These are phyloP conservation scores for Gastracanthus pulcherrimus DNA, from an alignment of 2,888 invertebrate genomes.

Conservation along the genomic window DNA sequence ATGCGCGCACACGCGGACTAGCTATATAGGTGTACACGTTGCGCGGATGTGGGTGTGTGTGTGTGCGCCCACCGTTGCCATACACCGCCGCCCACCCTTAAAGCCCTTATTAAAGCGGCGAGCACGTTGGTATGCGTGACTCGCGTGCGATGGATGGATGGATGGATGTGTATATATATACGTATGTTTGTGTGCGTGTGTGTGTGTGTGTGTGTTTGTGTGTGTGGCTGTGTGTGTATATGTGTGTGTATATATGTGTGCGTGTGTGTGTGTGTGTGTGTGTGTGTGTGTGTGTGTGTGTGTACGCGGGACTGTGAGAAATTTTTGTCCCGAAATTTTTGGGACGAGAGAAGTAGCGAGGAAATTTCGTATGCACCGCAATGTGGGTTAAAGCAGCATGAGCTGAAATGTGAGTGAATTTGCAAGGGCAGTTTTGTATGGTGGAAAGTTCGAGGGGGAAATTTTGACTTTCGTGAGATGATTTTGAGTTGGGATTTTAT, in stretches of 20 bases:
- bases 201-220: not conserved
- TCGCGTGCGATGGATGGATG: too few species aligned
- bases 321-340: not conserved
- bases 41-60: not conserved
- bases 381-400: not conserved
- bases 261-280: too few species aligned
- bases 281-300: not conserved
- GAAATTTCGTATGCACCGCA: not conserved
- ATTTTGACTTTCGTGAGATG: too few species aligned
- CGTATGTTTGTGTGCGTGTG: too few species aligned
- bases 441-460: too few species aligned
- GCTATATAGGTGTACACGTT: too few species aligned
- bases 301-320: not conserved
- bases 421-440: not conserved
- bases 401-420: not conserved
- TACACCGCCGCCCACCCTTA: not conserved
- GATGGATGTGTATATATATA: too few species aligned
- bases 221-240: too few species aligned
- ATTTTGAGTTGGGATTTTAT: too few species aligned
- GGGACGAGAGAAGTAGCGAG: not conserved
- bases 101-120: not conserved
- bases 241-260: too few species aligned
- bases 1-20: slow-evolving; percentile 62
- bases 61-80: not conserved
- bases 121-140: not conserved